These are phyloP conservation scores for Struthio camelus DNA, from an alignment of 2,113 vertebrate species.

Conservation along the genomic window DNA sequence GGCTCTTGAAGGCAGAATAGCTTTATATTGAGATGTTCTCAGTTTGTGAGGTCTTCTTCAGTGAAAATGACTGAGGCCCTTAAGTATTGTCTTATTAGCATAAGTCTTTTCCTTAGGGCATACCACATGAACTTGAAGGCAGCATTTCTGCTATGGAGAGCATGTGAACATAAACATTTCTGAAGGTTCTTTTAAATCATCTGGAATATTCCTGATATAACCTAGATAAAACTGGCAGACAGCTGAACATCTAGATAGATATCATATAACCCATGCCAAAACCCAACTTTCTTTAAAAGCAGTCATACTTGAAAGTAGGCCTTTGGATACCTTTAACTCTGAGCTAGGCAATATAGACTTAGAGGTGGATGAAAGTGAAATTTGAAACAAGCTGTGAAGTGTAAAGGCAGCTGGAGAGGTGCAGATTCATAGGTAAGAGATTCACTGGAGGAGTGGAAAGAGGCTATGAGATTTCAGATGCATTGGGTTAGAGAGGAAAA, in stretches of 20 bases:
- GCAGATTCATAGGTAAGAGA: background rate
- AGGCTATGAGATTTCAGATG: background rate
- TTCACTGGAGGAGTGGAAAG: background rate
- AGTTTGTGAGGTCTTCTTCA: background rate
- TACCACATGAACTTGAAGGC: background rate
- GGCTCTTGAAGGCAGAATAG: background rate
- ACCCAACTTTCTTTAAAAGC: background rate
- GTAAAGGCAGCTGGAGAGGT: background rate
- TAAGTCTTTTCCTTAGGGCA: background rate
- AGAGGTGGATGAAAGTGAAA: background rate
- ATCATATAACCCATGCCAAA: background rate
- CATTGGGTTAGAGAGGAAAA: background rate
- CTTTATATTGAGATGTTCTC: background rate
- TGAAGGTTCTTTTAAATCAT: background rate
- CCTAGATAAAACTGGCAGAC: background rate
- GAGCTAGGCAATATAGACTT: background rate
- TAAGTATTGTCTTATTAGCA: background rate
- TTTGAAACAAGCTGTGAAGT: background rate
- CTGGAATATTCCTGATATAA: background rate
- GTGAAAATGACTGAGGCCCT: background rate
- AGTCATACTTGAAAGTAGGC: background rate
- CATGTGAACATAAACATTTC: background rate
- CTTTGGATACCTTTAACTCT: background rate
- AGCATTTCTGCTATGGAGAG: background rate
- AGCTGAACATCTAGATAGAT: background rate